Conservation (phyloP, 2,888 invertebrate species). For the Limenitis camilla region DNA sequence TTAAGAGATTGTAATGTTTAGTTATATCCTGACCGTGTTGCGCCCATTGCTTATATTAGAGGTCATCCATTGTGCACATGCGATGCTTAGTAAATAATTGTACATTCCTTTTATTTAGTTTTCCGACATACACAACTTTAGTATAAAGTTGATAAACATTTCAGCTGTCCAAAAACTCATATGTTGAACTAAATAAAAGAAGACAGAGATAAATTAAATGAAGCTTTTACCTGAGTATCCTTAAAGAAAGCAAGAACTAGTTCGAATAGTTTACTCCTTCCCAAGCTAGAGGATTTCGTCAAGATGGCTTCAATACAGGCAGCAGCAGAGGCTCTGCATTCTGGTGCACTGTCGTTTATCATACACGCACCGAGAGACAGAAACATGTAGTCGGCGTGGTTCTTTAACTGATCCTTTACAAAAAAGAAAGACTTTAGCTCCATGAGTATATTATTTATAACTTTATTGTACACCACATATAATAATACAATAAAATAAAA, state of each 20-base stretch:
- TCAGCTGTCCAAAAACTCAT: no score
- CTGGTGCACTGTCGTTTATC: conserved; percentile 86
- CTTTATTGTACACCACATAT: no score
- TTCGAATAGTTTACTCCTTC: conserved; percentile 81
- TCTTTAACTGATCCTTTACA: conserved; percentile 73
- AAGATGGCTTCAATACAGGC: conserved; percentile 82
- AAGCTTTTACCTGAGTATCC: conserved; percentile 54
- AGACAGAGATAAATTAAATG: neutral
- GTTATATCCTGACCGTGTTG: no score
- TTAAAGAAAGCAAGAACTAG: conserved; percentile 81
- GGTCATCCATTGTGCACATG: no score
- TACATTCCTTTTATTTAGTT: no score
- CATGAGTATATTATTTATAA: neutral
- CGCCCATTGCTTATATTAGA: no score
- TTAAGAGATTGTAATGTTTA: no score
- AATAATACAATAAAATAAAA: no score
- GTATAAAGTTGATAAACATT: no score
- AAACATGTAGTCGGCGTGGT: conserved; percentile 80
- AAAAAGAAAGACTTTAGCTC: no score
- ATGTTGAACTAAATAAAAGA: neutral
- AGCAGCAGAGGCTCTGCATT: conserved; percentile 83
- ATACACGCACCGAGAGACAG: conserved; percentile 84
- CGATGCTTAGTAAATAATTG: no score
- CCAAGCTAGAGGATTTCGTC: conserved; percentile 65
- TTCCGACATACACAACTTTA: no score